Base-by-base conservation (phyloP, 2,113 vertebrate genomes). In the Silurus asotus region DNA sequence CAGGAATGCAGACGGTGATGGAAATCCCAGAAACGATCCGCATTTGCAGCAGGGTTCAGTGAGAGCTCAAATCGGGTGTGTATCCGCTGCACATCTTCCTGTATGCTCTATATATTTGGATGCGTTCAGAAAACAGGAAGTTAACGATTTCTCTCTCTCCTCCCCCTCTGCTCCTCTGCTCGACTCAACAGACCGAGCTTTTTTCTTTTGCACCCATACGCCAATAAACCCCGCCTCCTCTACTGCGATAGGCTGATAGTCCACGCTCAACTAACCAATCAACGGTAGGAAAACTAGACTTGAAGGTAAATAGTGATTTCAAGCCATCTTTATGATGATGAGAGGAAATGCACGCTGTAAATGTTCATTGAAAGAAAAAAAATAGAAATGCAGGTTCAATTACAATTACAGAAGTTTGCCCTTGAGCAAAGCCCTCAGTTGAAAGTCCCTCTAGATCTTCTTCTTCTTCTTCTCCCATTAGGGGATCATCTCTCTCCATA, bases 101-200 rank as follows among this genome's bases (percentile, higher is more conserved):
- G 88, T 86, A 87, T 70, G 58, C 72, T 28, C 11, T 70, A 85
- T 83, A 80, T 82, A 45, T 70, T 83, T 69, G 84, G 90, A 87
- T 77, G 85, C 84, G 19, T 37, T 89, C 87, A 81, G 84, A 88
- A 88, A 77, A 95, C 94, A 95, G 94, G 95, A 95, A 95, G 94
- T 94, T 84, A 84, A 48, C 67, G 90, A 89, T 72, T 69, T 83
- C 89, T 45, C 15, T 45, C 15, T 49, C 70, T 49, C 86, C 88
- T 93, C 90, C 88, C 84, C 88, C 58, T 61, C 49, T 59, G 51
- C 19, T 87, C 88, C 89, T 90, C 65, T 23, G 67, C 89, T 91
- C 88, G 84, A 90, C 90, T 92, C 88, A 62, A 84, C 89, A 90
- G 88, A 86, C 89, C 53, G 91, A 88, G 83, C 87, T 81, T 15